Evolutionary conservation across 2,113 vertebrate species (phyloP).

Genomic region (Numenius arquata): DNA sequence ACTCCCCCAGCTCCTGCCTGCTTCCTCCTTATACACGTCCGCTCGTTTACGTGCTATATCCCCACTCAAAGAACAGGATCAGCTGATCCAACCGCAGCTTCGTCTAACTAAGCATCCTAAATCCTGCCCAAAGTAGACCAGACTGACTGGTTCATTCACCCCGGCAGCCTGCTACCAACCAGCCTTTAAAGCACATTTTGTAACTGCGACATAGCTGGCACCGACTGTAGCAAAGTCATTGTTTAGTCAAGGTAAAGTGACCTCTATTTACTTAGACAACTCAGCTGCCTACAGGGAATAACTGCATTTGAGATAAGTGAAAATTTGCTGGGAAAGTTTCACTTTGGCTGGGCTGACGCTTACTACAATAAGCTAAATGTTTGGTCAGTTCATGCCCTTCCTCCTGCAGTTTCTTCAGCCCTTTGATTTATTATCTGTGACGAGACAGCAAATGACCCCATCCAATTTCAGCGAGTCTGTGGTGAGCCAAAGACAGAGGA

Average conservation of each 20-base stretch:
- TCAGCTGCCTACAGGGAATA: constrained; percentile 45
- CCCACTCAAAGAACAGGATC: not conserved
- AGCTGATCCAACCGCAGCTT: not conserved
- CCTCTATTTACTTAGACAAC: constrained; percentile 3
- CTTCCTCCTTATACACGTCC: constrained; percentile 31
- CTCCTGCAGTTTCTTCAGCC: constrained; percentile 14
- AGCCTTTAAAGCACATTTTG: not conserved
- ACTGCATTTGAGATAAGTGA: not conserved
- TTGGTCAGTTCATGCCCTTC: constrained; percentile 45
- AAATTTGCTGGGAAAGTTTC: constrained; percentile 42
- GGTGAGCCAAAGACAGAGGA: not conserved
- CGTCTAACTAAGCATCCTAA: constrained; percentile 2
- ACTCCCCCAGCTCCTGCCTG: constrained; percentile 32
- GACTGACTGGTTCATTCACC: not conserved
- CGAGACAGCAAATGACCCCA: constrained; percentile 7
- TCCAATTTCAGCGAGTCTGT: not conserved
- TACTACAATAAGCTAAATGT: constrained; percentile 42
- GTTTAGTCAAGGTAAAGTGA: constrained; percentile 54
- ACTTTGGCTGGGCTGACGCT: not conserved
- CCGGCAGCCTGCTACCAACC: not conserved
- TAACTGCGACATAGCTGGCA: constrained; percentile 35
- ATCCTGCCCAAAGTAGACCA: not conserved
- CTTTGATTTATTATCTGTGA: constrained; percentile 47
- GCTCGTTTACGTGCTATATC: not conserved
- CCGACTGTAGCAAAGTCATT: constrained; percentile 32